phyloP scores from a whole-genome alignment of 2,888 invertebrate species.

The Merodon equestris region DNA sequence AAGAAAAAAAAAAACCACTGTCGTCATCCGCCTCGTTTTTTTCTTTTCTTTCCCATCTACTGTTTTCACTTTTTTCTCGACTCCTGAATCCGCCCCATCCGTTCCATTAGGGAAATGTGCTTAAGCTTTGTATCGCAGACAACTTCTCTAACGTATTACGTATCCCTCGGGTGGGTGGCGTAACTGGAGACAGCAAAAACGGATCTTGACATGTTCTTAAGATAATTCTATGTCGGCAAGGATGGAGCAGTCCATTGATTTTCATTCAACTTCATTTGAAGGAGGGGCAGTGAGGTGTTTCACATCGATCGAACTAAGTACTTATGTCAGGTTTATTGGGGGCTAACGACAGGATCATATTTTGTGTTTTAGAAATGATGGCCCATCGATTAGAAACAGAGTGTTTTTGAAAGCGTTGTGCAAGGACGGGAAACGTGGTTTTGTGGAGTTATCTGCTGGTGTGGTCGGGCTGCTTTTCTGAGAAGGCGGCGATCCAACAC shows the following conservation, averaged over 20 bases:
- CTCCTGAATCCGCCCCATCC: background rate
- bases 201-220: slow-evolving; percentile 19
- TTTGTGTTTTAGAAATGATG: no score
- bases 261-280: background rate
- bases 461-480: no score
- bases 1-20: slow-evolving; percentile 11
- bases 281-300: background rate
- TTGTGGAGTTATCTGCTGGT: no score
- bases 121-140: slow-evolving; percentile 15
- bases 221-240: slow-evolving; percentile 3
- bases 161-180: background rate
- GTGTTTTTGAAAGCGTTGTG: no score
- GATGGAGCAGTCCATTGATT: slow-evolving; percentile 32
- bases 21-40: slow-evolving; percentile 9
- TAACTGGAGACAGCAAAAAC: background rate
- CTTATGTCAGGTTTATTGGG: no score
- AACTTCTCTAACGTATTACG: slow-evolving; percentile 1
- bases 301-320: no score
- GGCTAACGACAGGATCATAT: no score
- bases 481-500: no score
- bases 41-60: background rate
- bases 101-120: no score
- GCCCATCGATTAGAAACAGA: no score
- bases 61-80: background rate
- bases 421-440: no score